Conservation (phyloP, 2,113 vertebrate genomes). For the Phalacrocorax brasilianus region DNA sequence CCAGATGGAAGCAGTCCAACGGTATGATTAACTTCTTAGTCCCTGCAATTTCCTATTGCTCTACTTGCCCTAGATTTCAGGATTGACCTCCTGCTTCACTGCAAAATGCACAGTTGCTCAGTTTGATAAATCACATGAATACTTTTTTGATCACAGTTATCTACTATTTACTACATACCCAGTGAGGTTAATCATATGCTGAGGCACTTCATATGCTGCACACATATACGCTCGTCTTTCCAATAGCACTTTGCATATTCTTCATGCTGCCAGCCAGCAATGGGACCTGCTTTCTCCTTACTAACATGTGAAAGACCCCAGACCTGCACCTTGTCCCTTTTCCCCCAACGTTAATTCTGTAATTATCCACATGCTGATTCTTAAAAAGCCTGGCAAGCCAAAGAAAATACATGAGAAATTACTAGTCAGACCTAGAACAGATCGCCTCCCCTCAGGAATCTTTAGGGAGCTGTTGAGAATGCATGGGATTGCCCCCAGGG, state of each 20-base stretch:
- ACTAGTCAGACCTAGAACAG: background rate
- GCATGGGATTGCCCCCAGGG: background rate
- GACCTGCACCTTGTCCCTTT: background rate
- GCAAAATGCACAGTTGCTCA: conserved; percentile 69
- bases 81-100: conserved; percentile 77
- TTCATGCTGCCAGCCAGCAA: conserved; percentile 13
- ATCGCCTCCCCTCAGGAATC: background rate
- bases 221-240: conserved; percentile 57
- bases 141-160: conserved; percentile 76
- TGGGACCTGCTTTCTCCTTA: background rate
- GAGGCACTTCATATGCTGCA: conserved; percentile 63
- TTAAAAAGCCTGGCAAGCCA: background rate
- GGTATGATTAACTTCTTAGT: conserved; percentile 79
- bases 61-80: conserved; percentile 75
- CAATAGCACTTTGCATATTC: conserved; percentile 63
- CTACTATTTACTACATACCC: conserved; percentile 74
- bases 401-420: background rate
- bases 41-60: conserved; percentile 72
- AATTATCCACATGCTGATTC: background rate
- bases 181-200: conserved; percentile 69
- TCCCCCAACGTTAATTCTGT: background rate
- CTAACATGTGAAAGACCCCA: background rate
- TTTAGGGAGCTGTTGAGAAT: background rate
- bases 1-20: conserved; percentile 74
- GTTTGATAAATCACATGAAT: conserved; percentile 77